Evolutionary conservation across 2,797 vertebrate species (phyloP).

Genomic region (Pipistrellus kuhlii): DNA sequence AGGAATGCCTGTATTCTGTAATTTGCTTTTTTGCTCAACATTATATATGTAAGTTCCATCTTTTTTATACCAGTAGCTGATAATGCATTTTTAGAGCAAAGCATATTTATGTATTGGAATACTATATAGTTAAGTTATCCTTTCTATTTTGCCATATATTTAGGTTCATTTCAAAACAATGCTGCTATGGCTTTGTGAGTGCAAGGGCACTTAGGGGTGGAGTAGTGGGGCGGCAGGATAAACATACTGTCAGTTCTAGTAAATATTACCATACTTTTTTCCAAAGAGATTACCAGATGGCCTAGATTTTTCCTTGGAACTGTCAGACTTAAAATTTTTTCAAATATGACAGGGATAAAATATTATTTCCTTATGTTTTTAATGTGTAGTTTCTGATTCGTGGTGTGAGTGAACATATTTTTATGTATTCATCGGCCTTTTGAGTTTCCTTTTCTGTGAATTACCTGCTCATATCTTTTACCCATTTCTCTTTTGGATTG

Average conservation of each 20-base stretch:
- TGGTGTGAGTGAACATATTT: not conserved
- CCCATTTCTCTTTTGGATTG: not conserved
- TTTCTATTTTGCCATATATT: not conserved
- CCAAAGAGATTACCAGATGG: not conserved
- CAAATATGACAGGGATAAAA: not conserved
- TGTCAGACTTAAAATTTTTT: not conserved
- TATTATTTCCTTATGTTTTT: not conserved
- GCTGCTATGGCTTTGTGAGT: not conserved
- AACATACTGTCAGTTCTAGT: not conserved
- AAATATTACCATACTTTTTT: not conserved
- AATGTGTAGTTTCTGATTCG: not conserved
- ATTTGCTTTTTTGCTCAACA: not conserved
- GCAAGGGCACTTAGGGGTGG: not conserved
- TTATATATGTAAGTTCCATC: not conserved
- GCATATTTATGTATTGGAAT: not conserved
- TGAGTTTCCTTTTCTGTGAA: not conserved
- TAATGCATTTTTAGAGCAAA: slow-evolving; percentile 10
- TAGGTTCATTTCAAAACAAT: not conserved
- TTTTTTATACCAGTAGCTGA: not conserved
- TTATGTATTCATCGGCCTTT: not conserved
- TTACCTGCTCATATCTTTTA: not conserved
- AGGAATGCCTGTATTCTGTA: not conserved
- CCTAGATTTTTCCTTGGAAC: not conserved
- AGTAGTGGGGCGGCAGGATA: not conserved
- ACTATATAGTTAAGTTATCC: not conserved